phyloP scores from a whole-genome alignment of 2,888 invertebrate species.

The Dasysyrphus albostriatus region DNA sequence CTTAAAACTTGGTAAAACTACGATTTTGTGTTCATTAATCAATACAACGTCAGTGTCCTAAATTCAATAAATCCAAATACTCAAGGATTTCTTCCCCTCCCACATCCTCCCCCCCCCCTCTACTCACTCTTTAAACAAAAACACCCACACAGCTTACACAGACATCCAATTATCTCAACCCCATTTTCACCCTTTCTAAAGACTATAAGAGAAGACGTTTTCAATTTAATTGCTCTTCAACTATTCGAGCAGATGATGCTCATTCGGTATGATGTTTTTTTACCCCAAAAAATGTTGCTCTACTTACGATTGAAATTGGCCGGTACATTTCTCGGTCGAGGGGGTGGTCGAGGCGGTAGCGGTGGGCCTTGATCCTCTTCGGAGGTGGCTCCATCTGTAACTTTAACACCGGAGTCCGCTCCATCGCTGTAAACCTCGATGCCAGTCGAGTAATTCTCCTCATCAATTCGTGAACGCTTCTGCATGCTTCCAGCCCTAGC shows the following conservation, averaged over 20 bases:
- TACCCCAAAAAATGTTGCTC: constrained; percentile 33
- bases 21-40: constrained; percentile 48
- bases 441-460: constrained; percentile 78
- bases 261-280: constrained; percentile 2
- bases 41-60: constrained; percentile 47
- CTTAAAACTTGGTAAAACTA: constrained; percentile 29
- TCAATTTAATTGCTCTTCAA: constrained; percentile 67
- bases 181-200: not conserved
- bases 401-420: constrained; percentile 79
- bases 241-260: constrained; percentile 53
- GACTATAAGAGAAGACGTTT: constrained; percentile 42
- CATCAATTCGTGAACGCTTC: constrained; percentile 76
- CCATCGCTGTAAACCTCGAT: constrained; percentile 81
- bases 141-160: constrained; percentile 15
- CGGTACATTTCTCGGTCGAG: constrained; percentile 77
- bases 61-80: constrained; percentile 45
- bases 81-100: not conserved
- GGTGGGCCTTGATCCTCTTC: constrained; percentile 83
- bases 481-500: constrained; percentile 64
- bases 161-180: constrained; percentile 31
- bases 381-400: constrained; percentile 77
- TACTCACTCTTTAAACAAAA: not conserved
- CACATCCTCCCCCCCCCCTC: not conserved
- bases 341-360: constrained; percentile 83
- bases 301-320: constrained; percentile 77